Base-by-base conservation (phyloP, 2,797 vertebrate genomes). In the Distichodus sexfasciatus region DNA sequence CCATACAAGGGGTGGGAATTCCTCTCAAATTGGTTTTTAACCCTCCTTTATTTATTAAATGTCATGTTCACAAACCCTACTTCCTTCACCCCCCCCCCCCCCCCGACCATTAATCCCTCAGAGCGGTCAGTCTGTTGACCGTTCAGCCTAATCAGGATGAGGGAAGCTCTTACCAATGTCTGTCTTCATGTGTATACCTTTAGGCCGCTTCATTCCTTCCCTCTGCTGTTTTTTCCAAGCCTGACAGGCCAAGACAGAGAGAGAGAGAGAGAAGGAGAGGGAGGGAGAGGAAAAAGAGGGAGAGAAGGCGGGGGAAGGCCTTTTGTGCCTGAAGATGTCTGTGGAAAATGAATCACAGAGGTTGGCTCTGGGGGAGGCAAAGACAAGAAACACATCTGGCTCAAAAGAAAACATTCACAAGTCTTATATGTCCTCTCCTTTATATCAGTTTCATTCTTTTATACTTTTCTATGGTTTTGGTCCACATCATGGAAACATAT, bases 271-370 rank as follows among this genome's bases (percentile, higher is more conserved):
- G 51, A 44, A 33, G 36, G 46, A 41, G 54, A 61, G 31, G 23
- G 58, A 57, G 57, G 4, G 50, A 65, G 63, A 64, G 29, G 48
- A 43, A 26, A 74, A 67, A 26, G 12, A 6, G 60, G 19, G 65
- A 71, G 51, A 28, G 71, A 15, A 35, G 40, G 44, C 29, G 76
- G 83, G 83, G 80, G 79, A 66, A 54, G 51, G 64, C 21, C 58
- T 72, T 57, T 69, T 70, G 40, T 75, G 68, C 77, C 83, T 87
- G 78, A 82, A 88, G 85, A 86, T 79, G 86, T 84, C 87, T 88
- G 86, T 90, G 90, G 88, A 89, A 90, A 90, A 90, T 91, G 83
- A 89, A 92, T 91, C 87, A 91, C 68, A 74, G 88, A 80, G 87
- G 86, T 85, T 88, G 68, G 77, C 78, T 72, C 59, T 59, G 75